Evolutionary conservation across 2,113 vertebrate genomes (phyloP).

Genomic region (Zeus faber): DNA sequence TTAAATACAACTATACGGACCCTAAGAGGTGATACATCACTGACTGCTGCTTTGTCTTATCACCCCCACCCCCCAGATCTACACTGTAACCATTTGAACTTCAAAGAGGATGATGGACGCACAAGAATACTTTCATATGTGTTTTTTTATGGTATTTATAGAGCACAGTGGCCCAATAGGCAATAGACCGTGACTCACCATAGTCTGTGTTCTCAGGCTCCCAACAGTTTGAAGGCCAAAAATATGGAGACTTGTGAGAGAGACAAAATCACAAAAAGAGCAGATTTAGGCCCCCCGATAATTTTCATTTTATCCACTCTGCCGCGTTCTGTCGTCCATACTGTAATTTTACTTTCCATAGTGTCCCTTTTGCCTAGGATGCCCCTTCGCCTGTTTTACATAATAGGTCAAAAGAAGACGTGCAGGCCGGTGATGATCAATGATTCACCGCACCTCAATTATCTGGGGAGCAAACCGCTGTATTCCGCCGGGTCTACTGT

Average conservation of each 20-base stretch:
- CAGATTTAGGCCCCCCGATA: background rate
- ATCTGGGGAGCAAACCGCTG: conserved; percentile 21
- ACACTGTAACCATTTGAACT: no score
- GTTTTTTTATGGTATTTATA: conserved; percentile 17
- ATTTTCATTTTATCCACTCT: background rate
- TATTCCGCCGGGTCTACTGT: conserved; percentile 27
- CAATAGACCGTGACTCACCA: conserved; percentile 76
- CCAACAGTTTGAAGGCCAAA: conserved; percentile 98
- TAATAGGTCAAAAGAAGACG: conserved; percentile 7
- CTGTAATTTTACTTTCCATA: conserved; percentile 3
- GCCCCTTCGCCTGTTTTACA: background rate
- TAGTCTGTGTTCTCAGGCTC: conserved; percentile 98
- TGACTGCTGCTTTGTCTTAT: no score
- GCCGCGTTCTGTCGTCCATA: background rate
- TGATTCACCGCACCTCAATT: conserved; percentile 3
- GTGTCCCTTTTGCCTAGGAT: background rate
- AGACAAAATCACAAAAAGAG: conserved; percentile 2
- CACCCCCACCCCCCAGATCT: no score
- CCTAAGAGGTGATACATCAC: no score
- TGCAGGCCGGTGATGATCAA: conserved; percentile 35
- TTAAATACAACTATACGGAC: no score
- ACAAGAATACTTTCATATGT: conserved; percentile 11
- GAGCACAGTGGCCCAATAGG: background rate
- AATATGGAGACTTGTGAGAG: conserved; percentile 88
- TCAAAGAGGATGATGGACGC: conserved; percentile 7